Base-by-base conservation (phyloP, 2,113 vertebrate species). In the Chaetops frenatus region DNA sequence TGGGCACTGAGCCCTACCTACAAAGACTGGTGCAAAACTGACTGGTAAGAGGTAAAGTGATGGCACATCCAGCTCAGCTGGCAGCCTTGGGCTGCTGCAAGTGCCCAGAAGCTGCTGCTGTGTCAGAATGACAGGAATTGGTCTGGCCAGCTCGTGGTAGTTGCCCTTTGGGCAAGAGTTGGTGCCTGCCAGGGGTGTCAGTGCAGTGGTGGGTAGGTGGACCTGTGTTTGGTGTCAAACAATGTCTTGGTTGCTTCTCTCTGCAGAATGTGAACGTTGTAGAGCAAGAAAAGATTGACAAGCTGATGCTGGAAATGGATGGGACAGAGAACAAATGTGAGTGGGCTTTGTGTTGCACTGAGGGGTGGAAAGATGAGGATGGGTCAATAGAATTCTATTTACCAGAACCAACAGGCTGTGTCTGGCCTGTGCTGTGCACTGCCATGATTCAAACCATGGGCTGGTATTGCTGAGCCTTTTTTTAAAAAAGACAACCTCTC, bases 291-390 rank as follows among this genome's bases (percentile, higher is more conserved):
- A 99, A 99, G 97, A 98, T 99, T 10, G 99, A 99, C 97, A 98
- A 99, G 70, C 98, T 99, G 97, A 99, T 99, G 99, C 96, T 99
- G 58, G 99, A 99, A 77, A 99, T 99, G 99, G 99, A 99, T n/a
- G 99, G 99, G 66, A 98, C 99, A 8, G 99, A 99, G 18, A 99
- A 99, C 93, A 99, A 99, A 92, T 99, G 99, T 99, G 98, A 99
- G 99, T 94, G 64, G n/a, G 36, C 29, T 83, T 66, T 69, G 69
- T 87, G 51, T 42, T 81, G 56, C 28, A 8, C 53, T 38, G 51
- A 71, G 60, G 31, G 5, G 8, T 48, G 70, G 8, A n/a, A 67
- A 71, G 64, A 2, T 24, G 7, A 25, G 24, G 33, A 18, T 27
- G 35, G 10, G 27, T 36, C 36, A 36, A 5, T 3, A 31, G 70